Percentiles rank a stretch among this genome's conserved stretches.
Conservation (phyloP, 2,113 vertebrate genomes). For the Sitta europaea region DNA sequence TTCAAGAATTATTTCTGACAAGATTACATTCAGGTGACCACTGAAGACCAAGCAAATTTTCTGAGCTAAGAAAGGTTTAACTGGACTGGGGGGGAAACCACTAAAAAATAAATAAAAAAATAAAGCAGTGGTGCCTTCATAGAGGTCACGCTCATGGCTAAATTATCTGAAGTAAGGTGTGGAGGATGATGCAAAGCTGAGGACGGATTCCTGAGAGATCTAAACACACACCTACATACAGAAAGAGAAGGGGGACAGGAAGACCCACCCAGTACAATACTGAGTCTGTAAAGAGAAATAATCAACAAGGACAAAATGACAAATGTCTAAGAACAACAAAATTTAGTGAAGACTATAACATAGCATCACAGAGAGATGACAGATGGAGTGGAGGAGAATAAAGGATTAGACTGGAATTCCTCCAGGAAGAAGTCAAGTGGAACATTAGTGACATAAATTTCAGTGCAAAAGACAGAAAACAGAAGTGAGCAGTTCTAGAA, state of each 20-base stretch:
- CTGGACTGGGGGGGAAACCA: background rate
- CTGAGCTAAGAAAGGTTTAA: background rate
- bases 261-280: background rate
- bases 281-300: background rate
- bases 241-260: background rate
- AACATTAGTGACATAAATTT: slow-evolving; percentile 38
- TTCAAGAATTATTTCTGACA: background rate
- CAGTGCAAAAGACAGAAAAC: slow-evolving; percentile 1
- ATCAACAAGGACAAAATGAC: slow-evolving; percentile 32
- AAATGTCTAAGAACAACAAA: slow-evolving; percentile 29
- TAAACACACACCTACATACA: slow-evolving; percentile 9
- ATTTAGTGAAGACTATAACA: slow-evolving; percentile 10
- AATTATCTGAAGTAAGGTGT: background rate
- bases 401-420: slow-evolving; percentile 45
- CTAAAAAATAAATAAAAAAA: too few species aligned
- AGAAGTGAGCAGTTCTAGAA: slow-evolving; percentile 33
- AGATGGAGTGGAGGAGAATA: slow-evolving; percentile 65
- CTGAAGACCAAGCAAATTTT: background rate
- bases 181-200: background rate
- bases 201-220: background rate
- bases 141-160: background rate
- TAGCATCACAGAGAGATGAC: background rate
- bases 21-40: background rate
- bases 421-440: slow-evolving; percentile 46
- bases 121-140: background rate